A percentile compares a stretch with the other conserved stretches of the same genome.
These are phyloP conservation scores for Drosophila formosana DNA, from an alignment of 2,888 invertebrate genomes.

Conservation along the genomic window DNA sequence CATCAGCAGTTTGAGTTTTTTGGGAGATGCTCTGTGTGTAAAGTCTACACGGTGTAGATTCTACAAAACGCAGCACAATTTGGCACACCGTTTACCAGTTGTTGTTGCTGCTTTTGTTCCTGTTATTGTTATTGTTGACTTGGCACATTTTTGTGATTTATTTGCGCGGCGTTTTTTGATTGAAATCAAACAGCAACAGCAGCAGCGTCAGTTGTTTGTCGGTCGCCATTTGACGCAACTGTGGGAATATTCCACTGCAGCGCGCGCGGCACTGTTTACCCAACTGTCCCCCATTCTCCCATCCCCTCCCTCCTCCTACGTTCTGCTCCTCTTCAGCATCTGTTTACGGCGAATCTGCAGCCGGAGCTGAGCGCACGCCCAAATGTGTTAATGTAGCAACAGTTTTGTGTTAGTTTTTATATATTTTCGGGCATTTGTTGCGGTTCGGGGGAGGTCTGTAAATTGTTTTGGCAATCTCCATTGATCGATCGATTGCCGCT, in stretches of 20 bases:
- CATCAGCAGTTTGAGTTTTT: constrained; percentile 24
- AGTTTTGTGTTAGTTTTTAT: constrained; percentile 54
- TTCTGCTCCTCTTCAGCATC: background rate
- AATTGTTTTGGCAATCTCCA: constrained; percentile 56
- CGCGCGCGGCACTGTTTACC: constrained; percentile 55
- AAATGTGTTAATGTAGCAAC: constrained; percentile 75
- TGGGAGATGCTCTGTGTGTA: constrained; percentile 5
- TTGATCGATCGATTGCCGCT: constrained; percentile 52
- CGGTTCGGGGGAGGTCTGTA: constrained; percentile 37
- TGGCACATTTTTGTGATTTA: constrained; percentile 73
- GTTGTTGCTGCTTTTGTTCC: constrained; percentile 14
- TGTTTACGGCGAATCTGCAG: background rate
- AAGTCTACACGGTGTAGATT: background rate
- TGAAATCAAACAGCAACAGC: constrained; percentile 56
- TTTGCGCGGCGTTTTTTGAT: constrained; percentile 63
- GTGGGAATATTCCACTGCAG: constrained; percentile 77
- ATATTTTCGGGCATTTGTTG: constrained; percentile 1
- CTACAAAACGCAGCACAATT: constrained; percentile 27
- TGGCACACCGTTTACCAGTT: constrained; percentile 51
- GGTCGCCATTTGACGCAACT: constrained; percentile 57
- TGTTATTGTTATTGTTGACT: constrained; percentile 60
- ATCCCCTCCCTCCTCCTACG: background rate
- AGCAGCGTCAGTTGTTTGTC: constrained; percentile 38
- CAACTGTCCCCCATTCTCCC: constrained; percentile 26
- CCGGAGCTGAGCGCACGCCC: constrained; percentile 52